These are phyloP conservation scores for Synaphobranchus kaupii DNA, from an alignment of 2,797 vertebrate genomes.

Conservation along the genomic window DNA sequence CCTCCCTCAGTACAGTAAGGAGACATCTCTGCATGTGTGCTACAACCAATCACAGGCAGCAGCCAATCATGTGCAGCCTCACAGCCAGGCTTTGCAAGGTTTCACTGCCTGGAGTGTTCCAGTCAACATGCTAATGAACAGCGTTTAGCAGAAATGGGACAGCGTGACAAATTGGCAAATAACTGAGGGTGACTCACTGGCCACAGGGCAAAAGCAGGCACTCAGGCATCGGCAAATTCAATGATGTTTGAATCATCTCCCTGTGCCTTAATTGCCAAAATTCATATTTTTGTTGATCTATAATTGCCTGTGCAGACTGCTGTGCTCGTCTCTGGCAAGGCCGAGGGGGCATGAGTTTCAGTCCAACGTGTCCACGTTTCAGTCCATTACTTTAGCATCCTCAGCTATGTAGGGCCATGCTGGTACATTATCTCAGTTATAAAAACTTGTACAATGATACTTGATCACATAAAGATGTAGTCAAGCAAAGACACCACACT, in stretches of 20 bases:
- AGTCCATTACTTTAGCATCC: background rate
- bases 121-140: conserved; percentile 8
- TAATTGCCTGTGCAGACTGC: background rate
- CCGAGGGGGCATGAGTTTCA: background rate
- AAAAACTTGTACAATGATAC: background rate
- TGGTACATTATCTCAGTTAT: background rate
- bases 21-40: background rate
- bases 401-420: background rate
- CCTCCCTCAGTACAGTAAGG: background rate
- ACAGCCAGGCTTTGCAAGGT: background rate
- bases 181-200: background rate
- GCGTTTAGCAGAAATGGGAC: background rate
- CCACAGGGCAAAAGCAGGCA: background rate
- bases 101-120: background rate
- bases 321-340: background rate
- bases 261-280: background rate
- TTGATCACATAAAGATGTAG: background rate
- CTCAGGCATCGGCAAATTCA: background rate
- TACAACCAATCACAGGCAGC: background rate
- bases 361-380: background rate
- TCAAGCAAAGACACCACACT: background rate
- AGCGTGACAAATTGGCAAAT: background rate
- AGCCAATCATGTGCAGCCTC: background rate
- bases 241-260: conserved; percentile 9
- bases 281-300: background rate